Evolutionary conservation across 2,888 invertebrate species (phyloP).

Genomic region (Epinotia bilunana): DNA sequence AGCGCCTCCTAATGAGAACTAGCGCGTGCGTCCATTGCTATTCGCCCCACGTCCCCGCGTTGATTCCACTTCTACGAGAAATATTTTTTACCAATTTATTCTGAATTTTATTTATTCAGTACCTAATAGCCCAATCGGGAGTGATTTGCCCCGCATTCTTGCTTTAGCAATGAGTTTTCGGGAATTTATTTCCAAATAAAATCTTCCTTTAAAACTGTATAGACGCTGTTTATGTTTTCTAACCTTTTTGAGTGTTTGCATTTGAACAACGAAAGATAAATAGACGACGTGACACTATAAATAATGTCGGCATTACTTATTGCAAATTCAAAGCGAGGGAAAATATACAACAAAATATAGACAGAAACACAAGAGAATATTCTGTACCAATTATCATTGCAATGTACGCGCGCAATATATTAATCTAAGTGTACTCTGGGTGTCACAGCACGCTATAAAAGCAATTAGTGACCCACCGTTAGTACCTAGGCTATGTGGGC

Average conservation of each 20-base stretch:
- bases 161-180: slow-evolving; percentile 31
- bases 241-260: slow-evolving; percentile 38
- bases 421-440: slow-evolving; percentile 54
- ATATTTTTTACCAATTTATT: slow-evolving; percentile 49
- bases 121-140: slow-evolving; percentile 44
- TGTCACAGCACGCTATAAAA: slow-evolving; percentile 64
- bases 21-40: slow-evolving; percentile 50
- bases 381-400: slow-evolving; percentile 35
- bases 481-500: slow-evolving; percentile 67
- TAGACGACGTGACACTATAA: slow-evolving; percentile 32
- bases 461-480: slow-evolving; percentile 70
- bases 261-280: slow-evolving; percentile 22
- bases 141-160: slow-evolving; percentile 26
- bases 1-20: slow-evolving; percentile 47
- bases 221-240: slow-evolving; percentile 8
- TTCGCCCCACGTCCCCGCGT: slow-evolving; percentile 49
- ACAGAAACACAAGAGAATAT: slow-evolving; percentile 21
- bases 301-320: slow-evolving; percentile 24
- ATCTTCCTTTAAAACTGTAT: slow-evolving; percentile 15
- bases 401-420: slow-evolving; percentile 45
- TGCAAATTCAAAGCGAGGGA: slow-evolving; percentile 5
- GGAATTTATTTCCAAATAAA: slow-evolving; percentile 30
- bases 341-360: slow-evolving; percentile 12
- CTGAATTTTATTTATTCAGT: slow-evolving; percentile 43
- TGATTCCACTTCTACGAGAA: slow-evolving; percentile 53